phyloP scores from a whole-genome alignment of 2,888 invertebrate species.

The Dascillus cervinus region DNA sequence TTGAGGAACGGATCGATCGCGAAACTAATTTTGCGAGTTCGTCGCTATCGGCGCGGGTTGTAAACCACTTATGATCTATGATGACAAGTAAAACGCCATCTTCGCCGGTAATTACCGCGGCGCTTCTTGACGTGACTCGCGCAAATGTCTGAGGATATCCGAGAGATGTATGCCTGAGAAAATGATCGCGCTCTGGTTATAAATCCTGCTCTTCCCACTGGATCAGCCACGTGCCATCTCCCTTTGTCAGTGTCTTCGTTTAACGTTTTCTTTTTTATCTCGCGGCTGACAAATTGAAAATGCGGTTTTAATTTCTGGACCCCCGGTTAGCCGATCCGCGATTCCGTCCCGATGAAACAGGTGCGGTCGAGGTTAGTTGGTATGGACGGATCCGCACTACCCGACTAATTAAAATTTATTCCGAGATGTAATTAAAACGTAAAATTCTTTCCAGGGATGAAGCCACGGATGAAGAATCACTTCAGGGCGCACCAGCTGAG shows the following conservation, averaged over 20 bases:
- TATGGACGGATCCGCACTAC: no score
- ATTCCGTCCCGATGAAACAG: no score
- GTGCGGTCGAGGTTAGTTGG: no score
- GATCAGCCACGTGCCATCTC: constrained; percentile 38
- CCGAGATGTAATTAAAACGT: no score
- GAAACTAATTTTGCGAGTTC: no score
- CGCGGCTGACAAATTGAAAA: no score
- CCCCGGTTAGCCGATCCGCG: no score
- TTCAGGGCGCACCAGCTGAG: constrained; percentile 92
- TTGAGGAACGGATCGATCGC: no score
- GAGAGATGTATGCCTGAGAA: constrained; percentile 27
- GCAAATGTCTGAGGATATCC: constrained; percentile 25
- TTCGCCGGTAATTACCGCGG: constrained; percentile 32
- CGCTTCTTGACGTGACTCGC: constrained; percentile 29
- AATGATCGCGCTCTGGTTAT: constrained; percentile 32
- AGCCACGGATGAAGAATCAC: constrained; percentile 86
- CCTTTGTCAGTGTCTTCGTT: constrained; percentile 35
- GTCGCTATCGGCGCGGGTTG: no score
- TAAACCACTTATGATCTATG: constrained; percentile 30
- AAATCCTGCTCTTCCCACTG: constrained; percentile 29
- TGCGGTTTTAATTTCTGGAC: no score
- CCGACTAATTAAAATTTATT: no score
- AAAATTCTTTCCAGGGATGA: constrained; percentile 69
- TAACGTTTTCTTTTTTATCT: no score
- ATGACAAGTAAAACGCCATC: constrained; percentile 31